Conservation (phyloP, 2,113 vertebrate genomes). For the Euleptes europaea region DNA sequence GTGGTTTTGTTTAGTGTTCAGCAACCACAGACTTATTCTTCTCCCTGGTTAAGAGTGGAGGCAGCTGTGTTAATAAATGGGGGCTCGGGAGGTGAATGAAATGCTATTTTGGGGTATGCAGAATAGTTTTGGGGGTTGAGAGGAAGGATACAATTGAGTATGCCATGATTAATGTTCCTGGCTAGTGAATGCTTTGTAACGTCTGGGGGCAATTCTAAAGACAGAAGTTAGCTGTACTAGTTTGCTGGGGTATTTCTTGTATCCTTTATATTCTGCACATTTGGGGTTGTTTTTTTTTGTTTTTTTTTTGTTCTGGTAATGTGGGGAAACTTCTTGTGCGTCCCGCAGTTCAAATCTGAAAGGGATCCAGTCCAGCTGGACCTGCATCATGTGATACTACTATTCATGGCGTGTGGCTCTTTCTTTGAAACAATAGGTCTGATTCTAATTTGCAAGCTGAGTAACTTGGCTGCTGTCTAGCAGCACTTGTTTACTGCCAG, state of each 20-base stretch:
- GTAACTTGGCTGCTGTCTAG: background rate
- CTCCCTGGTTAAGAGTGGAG: conserved; percentile 58
- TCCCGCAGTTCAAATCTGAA: background rate
- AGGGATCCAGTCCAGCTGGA: background rate
- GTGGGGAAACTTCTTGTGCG: background rate
- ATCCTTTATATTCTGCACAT: background rate
- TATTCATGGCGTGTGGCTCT: background rate
- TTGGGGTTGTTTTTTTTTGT: no score
- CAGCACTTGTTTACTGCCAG: background rate
- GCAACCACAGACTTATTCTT: conserved; percentile 60
- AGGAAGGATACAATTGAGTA: background rate
- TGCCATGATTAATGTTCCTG: conserved; percentile 17
- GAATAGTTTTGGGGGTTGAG: conserved; percentile 15
- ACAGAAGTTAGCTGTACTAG: background rate
- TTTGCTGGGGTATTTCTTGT: background rate
- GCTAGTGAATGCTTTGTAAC: background rate
- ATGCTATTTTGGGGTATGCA: conserved; percentile 38
- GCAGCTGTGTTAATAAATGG: conserved; percentile 72
- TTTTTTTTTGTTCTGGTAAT: background rate
- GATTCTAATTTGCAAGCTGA: background rate
- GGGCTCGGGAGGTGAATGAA: conserved; percentile 49
- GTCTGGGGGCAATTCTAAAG: background rate
- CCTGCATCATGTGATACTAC: background rate
- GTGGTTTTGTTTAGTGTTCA: conserved; percentile 70
- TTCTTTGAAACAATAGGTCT: background rate